phyloP scores from a whole-genome alignment of 2,797 vertebrate species.

The Enteromius mattozi region DNA sequence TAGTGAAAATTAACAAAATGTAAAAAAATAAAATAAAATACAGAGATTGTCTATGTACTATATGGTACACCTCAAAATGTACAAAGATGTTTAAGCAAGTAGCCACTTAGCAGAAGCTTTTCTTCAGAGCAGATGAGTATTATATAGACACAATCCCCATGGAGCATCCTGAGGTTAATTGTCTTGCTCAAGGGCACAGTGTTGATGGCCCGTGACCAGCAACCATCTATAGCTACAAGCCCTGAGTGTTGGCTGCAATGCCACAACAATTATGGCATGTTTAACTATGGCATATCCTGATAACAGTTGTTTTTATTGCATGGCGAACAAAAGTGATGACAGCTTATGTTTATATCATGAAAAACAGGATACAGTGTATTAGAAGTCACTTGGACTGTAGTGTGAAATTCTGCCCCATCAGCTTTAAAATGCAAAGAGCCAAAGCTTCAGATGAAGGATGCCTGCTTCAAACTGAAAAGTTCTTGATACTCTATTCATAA shows the following conservation, averaged over 20 bases:
- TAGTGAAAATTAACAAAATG: background rate
- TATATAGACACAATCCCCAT: background rate
- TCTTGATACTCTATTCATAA: background rate
- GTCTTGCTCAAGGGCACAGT: constrained; percentile 7
- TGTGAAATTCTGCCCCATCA: background rate
- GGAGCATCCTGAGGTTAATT: constrained; percentile 8
- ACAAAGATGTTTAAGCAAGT: background rate
- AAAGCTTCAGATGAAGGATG: background rate
- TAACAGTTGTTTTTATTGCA: background rate
- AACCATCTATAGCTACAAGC: background rate
- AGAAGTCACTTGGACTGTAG: background rate
- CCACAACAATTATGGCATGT: background rate
- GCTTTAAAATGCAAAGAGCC: background rate
- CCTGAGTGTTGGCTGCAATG: background rate
- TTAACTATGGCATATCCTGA: background rate
- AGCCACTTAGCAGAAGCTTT: background rate
- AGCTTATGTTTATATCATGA: background rate
- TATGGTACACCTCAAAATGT: background rate
- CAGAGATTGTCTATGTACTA: background rate
- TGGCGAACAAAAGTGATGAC: background rate
- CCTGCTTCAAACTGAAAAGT: background rate
- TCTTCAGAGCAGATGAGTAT: background rate
- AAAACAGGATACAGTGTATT: background rate
- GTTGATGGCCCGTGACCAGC: background rate
- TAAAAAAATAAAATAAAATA: background rate